Evolutionary conservation across 2,113 vertebrate genomes (phyloP).

Genomic region (Athene cunicularia): DNA sequence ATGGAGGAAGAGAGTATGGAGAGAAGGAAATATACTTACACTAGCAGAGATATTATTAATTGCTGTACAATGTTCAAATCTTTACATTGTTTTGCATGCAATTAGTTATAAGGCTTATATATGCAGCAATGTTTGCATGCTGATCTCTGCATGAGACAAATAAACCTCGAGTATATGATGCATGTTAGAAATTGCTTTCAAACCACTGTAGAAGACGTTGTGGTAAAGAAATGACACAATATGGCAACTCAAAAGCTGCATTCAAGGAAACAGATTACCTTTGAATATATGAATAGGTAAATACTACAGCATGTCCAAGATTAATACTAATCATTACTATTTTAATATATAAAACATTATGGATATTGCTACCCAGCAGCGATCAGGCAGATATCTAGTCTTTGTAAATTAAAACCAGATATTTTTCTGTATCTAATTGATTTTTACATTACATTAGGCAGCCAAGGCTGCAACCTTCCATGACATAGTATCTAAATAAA

Average conservation of each 20-base stretch:
- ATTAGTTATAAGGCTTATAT: conserved; percentile 70
- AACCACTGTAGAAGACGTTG: conserved; percentile 49
- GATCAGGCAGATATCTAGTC: conserved; percentile 60
- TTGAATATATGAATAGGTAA: conserved; percentile 69
- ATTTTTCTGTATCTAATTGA: conserved; percentile 75
- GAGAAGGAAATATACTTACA: conserved; percentile 68
- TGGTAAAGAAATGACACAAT: conserved; percentile 53
- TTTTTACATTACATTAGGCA: conserved; percentile 75
- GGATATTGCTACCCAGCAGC: conserved; percentile 58
- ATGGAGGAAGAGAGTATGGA: background rate
- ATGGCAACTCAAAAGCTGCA: conserved; percentile 48
- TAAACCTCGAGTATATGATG: conserved; percentile 52
- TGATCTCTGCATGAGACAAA: conserved; percentile 72
- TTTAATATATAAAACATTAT: conserved; percentile 67
- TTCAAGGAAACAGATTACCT: conserved; percentile 62
- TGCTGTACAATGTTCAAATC: conserved; percentile 67
- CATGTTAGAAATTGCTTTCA: conserved; percentile 69
- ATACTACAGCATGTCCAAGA: conserved; percentile 64
- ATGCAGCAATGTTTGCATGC: conserved; percentile 63
- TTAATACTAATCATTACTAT: conserved; percentile 73
- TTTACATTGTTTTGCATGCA: conserved; percentile 76
- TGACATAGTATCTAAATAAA: conserved; percentile 67
- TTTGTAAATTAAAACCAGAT: conserved; percentile 75
- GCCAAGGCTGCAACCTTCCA: conserved; percentile 65
- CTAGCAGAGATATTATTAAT: conserved; percentile 76